Evolutionary conservation across 2,888 invertebrate genomes (phyloP), one percentile per base, ranked within the genome.

Genomic region (Nysson spinosus): DNA sequence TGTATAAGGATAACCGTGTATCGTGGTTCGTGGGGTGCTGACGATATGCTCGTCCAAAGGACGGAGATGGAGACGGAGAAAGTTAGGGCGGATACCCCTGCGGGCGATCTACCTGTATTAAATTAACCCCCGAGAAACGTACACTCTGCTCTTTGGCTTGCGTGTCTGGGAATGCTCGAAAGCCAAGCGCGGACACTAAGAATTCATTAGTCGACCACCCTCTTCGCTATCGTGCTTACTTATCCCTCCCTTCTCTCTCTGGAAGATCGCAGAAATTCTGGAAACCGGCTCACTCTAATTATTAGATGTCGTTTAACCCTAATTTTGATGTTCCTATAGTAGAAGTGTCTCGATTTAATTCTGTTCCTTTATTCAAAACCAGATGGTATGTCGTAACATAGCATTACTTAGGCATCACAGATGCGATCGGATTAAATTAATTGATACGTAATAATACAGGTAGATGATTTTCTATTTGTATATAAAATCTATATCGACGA

Each of bases 71-170:
- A 62, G 56, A 57, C 55, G 71, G 52, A 70, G 75, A 58, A 69
- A 62, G 72, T 61, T 71, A 54, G 75, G 72, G 61, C 62, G 75
- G 77, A 76, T 82, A 82, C 81, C n/a, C n/a, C 83, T 78, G 75
- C 73, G 69, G 80, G 80, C 77, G 79, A 81, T 82, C 80, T 76
- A 74, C 74, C 71, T 70, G 77, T 82, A 83, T 83, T 82, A 81
- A 83, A 83, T 83, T 82, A 83, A 81, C 80, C 81, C 80, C 70
- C 73, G 61, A 64, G 71, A 54, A 63, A 46, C 54, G 50, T 19
- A 49, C 69, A 43, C 65, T 61, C 63, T 61, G 52, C 62, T 60
- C 67, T 58, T 60, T n/a, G n/a, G 71, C 69, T 76, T 63, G 70
- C 66, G 79, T 73, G 71, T 72, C 75, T 70, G 74, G 71, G 77